Evolutionary conservation across 2,797 vertebrate species (phyloP), one percentile per base, ranked within the genome.

Genomic region (Enoplosus armatus): DNA sequence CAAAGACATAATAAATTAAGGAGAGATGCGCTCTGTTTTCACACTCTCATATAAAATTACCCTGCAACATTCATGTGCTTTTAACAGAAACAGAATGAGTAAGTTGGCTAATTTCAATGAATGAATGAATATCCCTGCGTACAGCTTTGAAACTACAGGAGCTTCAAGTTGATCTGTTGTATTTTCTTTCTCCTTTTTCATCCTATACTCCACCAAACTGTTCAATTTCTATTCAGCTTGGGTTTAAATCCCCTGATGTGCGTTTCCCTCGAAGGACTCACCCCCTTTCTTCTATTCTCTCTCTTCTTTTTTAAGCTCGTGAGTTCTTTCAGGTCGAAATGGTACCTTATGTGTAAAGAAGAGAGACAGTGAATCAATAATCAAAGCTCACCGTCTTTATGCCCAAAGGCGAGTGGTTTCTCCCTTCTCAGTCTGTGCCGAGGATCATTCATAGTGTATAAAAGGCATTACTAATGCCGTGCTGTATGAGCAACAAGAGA

Each of bases 351-450:
- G 87, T 90, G 89, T 92, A 85, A 90, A 90, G 89, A 89, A 92
- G 78, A 91, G 85, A 94, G 85, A 84, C 87, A 76, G 82, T 79
- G 90, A 93, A 94, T 95, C 92, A 90, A 94, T 95, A 94, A 94
- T 95, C 93, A 94, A 94, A 94, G 93, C 90, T 85, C 79, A 81
- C 79, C 72, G 69, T 88, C 88, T 90, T 79, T 61, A 80, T 89
- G 90, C 90, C 93, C 88, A 83, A 89, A 93, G 92, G 93, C 91
- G 59, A 86, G 66, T 79, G 71, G 73, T 87, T 93, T 87, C 89
- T 90, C 69, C 76, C 77, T 72, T 78, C 87, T 86, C 66, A 37
- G 82, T 66, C 85, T 83, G 90, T 84, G 83, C 80, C 6, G 83
- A 79, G 75, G 82, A 92, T 93, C 90, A 77, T 89, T 94, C 91